Percentiles rank a stretch among this genome's conserved stretches.
Evolutionary conservation across 2,797 vertebrate genomes (phyloP).

Genomic region (Lepilemur ruficaudatus): DNA sequence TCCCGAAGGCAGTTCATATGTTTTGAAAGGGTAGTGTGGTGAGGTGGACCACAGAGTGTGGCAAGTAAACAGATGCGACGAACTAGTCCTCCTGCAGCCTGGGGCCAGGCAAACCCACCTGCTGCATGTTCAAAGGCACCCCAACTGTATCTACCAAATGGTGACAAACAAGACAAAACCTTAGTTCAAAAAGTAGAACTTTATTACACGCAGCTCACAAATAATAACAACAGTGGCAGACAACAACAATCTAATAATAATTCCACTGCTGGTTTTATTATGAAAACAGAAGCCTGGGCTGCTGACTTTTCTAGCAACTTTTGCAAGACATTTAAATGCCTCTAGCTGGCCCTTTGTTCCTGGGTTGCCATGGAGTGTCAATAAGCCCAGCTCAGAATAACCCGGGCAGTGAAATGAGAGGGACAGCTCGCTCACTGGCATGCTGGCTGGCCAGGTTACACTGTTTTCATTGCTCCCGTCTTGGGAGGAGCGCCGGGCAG

Average conservation of each 20-base stretch:
- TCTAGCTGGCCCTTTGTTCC: slow-evolving; percentile 73
- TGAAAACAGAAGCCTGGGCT: slow-evolving; percentile 40
- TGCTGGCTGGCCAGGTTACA: slow-evolving; percentile 68
- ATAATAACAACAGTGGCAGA: neutral
- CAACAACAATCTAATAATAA: neutral
- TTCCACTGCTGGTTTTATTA: slow-evolving; percentile 21
- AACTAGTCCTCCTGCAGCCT: neutral
- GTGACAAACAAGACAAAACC: neutral
- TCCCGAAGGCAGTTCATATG: neutral
- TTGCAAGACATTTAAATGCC: slow-evolving; percentile 62
- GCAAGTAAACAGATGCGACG: neutral
- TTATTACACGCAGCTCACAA: neutral
- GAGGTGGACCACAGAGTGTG: too few relatives aligned
- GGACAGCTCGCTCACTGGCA: slow-evolving; percentile 50
- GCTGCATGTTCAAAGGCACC: neutral
- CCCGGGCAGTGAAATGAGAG: slow-evolving; percentile 65
- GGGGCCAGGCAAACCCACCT: neutral
- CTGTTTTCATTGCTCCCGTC: slow-evolving; percentile 61
- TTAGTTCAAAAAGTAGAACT: neutral
- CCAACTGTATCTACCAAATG: neutral
- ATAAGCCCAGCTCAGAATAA: slow-evolving; percentile 78
- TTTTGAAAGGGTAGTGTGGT: neutral
- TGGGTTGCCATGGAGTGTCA: slow-evolving; percentile 78
- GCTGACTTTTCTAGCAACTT: slow-evolving; percentile 70
- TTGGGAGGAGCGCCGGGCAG: slow-evolving; percentile 70